phyloP scores from a whole-genome alignment of 2,113 vertebrate genomes.

The Neodontobutis hainanensis region DNA sequence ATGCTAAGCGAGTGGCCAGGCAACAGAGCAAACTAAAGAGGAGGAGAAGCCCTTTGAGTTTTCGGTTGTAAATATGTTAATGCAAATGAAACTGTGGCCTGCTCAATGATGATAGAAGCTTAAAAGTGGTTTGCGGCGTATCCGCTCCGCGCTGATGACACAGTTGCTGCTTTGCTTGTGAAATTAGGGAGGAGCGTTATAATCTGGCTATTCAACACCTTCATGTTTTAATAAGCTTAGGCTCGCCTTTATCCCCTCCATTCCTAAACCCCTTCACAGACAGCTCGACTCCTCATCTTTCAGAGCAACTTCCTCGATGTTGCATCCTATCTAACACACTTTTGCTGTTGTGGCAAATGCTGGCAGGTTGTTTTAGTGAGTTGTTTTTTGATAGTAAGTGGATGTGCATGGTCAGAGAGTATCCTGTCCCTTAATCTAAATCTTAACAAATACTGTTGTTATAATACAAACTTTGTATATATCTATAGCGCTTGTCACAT shows the following conservation, averaged over 20 bases:
- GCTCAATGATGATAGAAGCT: constrained; percentile 62
- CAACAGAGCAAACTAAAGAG: constrained; percentile 19
- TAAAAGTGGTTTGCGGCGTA: constrained; percentile 51
- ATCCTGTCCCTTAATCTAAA: too few species aligned
- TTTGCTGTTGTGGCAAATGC: constrained; percentile 26
- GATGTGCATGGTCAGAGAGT: constrained; percentile 4
- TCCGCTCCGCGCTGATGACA: constrained; percentile 54
- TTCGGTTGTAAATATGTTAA: constrained; percentile 43
- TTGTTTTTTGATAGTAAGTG: constrained; percentile 24
- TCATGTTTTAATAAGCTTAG: constrained; percentile 69
- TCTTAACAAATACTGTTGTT: too few species aligned
- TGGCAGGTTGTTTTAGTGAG: constrained; percentile 6
- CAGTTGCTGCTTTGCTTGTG: constrained; percentile 50
- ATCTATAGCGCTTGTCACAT: too few species aligned
- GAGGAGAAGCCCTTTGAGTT: constrained; percentile 42
- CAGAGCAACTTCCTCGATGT: constrained; percentile 5
- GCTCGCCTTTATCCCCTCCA: constrained; percentile 52
- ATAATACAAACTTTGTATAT: too few species aligned
- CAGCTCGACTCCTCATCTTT: constrained; percentile 40
- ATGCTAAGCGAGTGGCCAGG: not conserved
- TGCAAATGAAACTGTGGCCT: constrained; percentile 53
- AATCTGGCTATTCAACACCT: constrained; percentile 71
- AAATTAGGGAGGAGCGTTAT: constrained; percentile 63
- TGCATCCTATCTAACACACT: not conserved
- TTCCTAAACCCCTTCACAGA: constrained; percentile 47